Base-by-base conservation (phyloP, 1,140 invertebrate species). In the Bradynema listronoti region DNA sequence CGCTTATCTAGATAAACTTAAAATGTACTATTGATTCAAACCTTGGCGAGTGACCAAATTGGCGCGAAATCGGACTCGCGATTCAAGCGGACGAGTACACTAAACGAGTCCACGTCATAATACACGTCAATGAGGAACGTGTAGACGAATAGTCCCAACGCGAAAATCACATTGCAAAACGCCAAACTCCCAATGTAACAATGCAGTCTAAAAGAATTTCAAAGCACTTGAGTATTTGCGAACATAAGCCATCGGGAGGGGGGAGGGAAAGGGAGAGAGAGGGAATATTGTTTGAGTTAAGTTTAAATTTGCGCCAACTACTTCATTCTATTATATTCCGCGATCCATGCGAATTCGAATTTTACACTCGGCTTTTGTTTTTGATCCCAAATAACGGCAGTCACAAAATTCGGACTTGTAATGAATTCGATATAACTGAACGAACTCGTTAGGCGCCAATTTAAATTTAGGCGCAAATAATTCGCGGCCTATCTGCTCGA, bases 111-210 rank as follows among this genome's bases (percentile, higher is more conserved):
- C 11, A 66, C 65, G 33, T 66, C 59, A 39, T 66, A 64, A 33
- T 66, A 69, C 49, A 66, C 39, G 45, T 69, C 66, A 24, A 69
- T 36, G 41, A 66, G 56, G 47, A 70, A 66, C 6, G 65, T 54
- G 30, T 66, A 69, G 43, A 69, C 42, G 9, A 66, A 19, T 16
- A 62, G 51, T 29, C 65, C 65, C 11, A 56, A 29, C 4, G 65
- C 33, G 3, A 66, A 43, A 24, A 65, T 34, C 30, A 60, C 56
- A 45, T 66, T 66, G 49, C 66, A 68, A 25, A 56, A 33, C 24
- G 65, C 65, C 22, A 66, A 47, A 55, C 56, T 66, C 6, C 52
- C 65, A 27, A 69, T 14, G 27, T 68, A 19, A 25, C 52, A 68
- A 46, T 66, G 56, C 22, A 57, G 49, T 68, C 63, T 65, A 32